Percentiles rank a stretch among this genome's conserved stretches.
Conservation (phyloP, 2,888 invertebrate genomes). For the Phragmatobia fuliginosa region DNA sequence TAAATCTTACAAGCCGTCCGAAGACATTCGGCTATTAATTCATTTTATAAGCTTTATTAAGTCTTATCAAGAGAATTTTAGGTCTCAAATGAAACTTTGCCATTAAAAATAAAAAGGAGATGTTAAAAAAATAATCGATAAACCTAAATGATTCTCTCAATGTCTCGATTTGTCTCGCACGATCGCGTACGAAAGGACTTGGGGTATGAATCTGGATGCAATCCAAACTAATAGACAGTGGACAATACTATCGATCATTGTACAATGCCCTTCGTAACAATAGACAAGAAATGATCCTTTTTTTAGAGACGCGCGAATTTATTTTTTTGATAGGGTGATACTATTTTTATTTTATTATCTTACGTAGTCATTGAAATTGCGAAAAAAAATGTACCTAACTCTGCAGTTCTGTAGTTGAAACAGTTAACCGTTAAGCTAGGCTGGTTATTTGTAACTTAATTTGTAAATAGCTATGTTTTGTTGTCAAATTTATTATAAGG, state of each 20-base stretch:
- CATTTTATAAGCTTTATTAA: too few species aligned
- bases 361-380: background rate
- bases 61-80: too few species aligned
- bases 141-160: conserved; percentile 60
- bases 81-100: background rate
- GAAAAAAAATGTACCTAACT: too few species aligned
- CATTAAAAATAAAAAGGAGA: conserved; percentile 38
- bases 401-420: too few species aligned
- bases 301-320: conserved; percentile 35
- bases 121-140: conserved; percentile 57
- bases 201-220: conserved; percentile 64
- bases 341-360: conserved; percentile 11
- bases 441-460: too few species aligned
- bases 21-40: too few species aligned
- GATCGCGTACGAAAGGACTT: conserved; percentile 64
- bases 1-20: too few species aligned
- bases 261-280: conserved; percentile 58
- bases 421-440: too few species aligned
- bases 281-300: conserved; percentile 50
- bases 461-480: too few species aligned
- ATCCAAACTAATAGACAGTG: conserved; percentile 71
- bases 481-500: too few species aligned
- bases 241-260: conserved; percentile 71
- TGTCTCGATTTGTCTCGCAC: conserved; percentile 72
- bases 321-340: conserved; percentile 35